Conservation (phyloP, 2,888 invertebrate genomes). For the Drosophila borealis region DNA sequence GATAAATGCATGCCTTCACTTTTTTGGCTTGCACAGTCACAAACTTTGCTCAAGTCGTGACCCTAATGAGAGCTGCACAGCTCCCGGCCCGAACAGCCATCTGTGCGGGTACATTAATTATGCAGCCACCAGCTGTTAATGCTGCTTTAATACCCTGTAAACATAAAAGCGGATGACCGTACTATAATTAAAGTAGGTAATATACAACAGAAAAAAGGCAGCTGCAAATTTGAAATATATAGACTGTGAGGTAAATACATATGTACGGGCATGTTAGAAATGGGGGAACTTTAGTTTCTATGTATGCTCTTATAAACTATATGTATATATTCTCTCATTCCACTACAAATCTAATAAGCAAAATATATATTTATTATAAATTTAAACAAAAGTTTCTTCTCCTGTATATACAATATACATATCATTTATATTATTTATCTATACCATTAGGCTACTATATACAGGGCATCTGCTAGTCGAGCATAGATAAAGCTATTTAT, state of each 20-base stretch:
- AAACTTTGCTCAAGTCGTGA: slow-evolving; percentile 38
- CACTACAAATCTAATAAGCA: too few species aligned
- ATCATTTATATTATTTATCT: background rate
- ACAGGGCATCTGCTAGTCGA: slow-evolving; percentile 1
- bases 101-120: slow-evolving; percentile 42
- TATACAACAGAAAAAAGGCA: too few species aligned
- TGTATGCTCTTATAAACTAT: too few species aligned
- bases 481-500: background rate
- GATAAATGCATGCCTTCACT: slow-evolving; percentile 23
- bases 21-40: slow-evolving; percentile 25
- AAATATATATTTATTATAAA: too few species aligned
- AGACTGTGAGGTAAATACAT: too few species aligned
- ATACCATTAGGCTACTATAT: background rate
- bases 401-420: too few species aligned
- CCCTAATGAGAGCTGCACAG: slow-evolving; percentile 50
- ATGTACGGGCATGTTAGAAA: too few species aligned
- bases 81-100: background rate
- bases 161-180: background rate
- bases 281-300: too few species aligned
- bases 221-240: too few species aligned
- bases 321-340: too few species aligned
- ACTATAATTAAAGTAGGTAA: too few species aligned
- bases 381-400: too few species aligned
- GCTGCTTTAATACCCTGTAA: slow-evolving; percentile 31
- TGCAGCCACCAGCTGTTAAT: slow-evolving; percentile 52